A percentile compares a stretch with the other conserved stretches of the same genome.
Conservation (phyloP, 2,888 invertebrate species). For the Acrobeloides nanus region DNA sequence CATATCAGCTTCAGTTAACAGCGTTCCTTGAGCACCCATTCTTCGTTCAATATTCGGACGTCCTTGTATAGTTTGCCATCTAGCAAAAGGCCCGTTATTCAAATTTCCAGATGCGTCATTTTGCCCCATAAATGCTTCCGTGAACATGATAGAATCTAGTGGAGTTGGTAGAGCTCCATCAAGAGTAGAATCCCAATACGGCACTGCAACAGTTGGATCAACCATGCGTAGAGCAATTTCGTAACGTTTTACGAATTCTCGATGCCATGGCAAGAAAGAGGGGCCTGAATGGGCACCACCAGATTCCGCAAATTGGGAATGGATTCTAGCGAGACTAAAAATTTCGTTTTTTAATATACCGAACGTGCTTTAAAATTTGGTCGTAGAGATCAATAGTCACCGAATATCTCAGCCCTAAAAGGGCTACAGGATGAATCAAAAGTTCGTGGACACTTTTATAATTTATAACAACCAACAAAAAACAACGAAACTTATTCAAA, state of each 20-base stretch:
- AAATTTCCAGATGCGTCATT: constrained; percentile 20
- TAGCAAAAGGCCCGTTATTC: constrained; percentile 31
- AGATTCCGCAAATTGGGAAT: constrained; percentile 34
- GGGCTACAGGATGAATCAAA: too few species aligned
- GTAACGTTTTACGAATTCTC: constrained; percentile 37
- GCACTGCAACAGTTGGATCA: constrained; percentile 11
- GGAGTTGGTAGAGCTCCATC: constrained; percentile 27
- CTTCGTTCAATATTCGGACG: constrained; percentile 21
- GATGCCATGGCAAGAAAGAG: constrained; percentile 47
- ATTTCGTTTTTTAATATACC: too few species aligned
- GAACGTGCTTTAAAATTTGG: too few species aligned
- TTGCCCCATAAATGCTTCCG: constrained; percentile 16
- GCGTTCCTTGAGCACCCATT: constrained; percentile 27
- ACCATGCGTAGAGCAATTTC: constrained; percentile 14
- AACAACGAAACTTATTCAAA: too few species aligned
- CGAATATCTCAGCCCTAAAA: too few species aligned
- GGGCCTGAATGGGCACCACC: constrained; percentile 49
- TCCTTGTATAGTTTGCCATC: constrained; percentile 34
- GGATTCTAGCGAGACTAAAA: constrained; percentile 34
- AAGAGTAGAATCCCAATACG: constrained; percentile 16
- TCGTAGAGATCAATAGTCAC: too few species aligned
- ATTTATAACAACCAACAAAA: too few species aligned
- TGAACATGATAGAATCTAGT: constrained; percentile 29
- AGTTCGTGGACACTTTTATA: too few species aligned
- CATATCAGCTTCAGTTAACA: constrained; percentile 30